Conservation (phyloP, 1,140 invertebrate species). For the Daktulosphaira vitifoliae region DNA sequence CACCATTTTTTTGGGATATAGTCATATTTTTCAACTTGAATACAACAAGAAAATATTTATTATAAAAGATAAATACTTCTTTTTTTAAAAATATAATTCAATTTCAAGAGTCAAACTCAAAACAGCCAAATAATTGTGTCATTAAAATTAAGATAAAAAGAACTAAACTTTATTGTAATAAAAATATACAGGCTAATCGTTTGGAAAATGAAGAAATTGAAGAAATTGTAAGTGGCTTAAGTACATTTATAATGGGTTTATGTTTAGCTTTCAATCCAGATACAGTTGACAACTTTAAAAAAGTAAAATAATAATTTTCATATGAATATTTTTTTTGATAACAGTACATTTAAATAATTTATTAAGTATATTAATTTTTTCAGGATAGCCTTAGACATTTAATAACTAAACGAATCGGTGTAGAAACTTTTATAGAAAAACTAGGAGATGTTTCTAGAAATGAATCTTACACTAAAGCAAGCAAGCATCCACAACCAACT, state of each 20-base stretch:
- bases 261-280: slow-evolving; percentile 91
- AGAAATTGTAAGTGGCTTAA: slow-evolving; percentile 78
- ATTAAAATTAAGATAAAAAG: neutral
- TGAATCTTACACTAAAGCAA: slow-evolving; percentile 82
- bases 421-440: slow-evolving; percentile 81
- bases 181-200: slow-evolving; percentile 47
- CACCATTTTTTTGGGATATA: too few species aligned
- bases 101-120: too few species aligned
- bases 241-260: slow-evolving; percentile 87
- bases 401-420: slow-evolving; percentile 81
- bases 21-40: too few species aligned
- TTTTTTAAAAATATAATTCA: too few species aligned
- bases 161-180: neutral
- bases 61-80: too few species aligned
- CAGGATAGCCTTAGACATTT: slow-evolving; percentile 73
- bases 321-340: too few species aligned
- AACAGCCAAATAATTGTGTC: too few species aligned
- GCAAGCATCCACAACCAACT: slow-evolving; percentile 84
- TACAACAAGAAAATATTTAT: too few species aligned
- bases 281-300: slow-evolving; percentile 65
- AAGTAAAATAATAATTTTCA: slow-evolving; percentile 45
- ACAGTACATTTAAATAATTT: neutral
- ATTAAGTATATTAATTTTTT: slow-evolving; percentile 36
- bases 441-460: slow-evolving; percentile 77
- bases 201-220: slow-evolving; percentile 80